Evolutionary conservation across 2,797 vertebrate genomes (phyloP), one percentile per base, ranked within the genome.

Genomic region (Myripristis jacobus): DNA sequence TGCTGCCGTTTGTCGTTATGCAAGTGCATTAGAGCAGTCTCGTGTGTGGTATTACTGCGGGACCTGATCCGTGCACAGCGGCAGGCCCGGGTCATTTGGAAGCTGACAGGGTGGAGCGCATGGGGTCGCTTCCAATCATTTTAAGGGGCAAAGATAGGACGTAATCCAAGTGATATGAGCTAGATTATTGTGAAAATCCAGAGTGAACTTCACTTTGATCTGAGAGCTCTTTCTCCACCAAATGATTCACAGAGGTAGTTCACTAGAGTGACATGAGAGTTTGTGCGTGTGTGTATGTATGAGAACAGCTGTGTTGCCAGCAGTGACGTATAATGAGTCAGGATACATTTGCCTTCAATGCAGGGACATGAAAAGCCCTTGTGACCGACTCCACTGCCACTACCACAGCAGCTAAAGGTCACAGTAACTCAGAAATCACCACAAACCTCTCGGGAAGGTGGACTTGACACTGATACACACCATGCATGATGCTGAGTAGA

Each of bases 21-120:
- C 83, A 91, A 92, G 85, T 87, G 87, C 85, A 91, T 91, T 88
- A 91, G 75, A 43, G 74, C n/a, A 5, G 69, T 75, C 77, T 78
- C 44, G 68, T 82, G 81, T 70, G 72, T 59, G 79, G 87, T 57
- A 91, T 91, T 90, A 92, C 58, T 50, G 44, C 70, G 51, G 22
- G 6, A 74, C 77, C 80, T 73, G 83, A 77, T 86, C 83, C 81
- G 73, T 77, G 77, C 8, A 29, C 64, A 31, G n/a, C n/a, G n/a
- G 69, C 60, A 47, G 58, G 36, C 22, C 4, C 64, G 18, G 57
- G 76, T n/a, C n/a, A n/a, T 59, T 77, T 74, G 72, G 54, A 84
- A 62, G 69, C 54, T 34, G 22, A 63, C 62, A 69, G 24, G 27
- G 74, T 27, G 16, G 19, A 72, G 78, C 16, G 58, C 75, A 75